A percentile compares a stretch with the other conserved stretches of the same genome.
phyloP scores from a whole-genome alignment of 2,888 invertebrate species.

The Meloe dianella region DNA sequence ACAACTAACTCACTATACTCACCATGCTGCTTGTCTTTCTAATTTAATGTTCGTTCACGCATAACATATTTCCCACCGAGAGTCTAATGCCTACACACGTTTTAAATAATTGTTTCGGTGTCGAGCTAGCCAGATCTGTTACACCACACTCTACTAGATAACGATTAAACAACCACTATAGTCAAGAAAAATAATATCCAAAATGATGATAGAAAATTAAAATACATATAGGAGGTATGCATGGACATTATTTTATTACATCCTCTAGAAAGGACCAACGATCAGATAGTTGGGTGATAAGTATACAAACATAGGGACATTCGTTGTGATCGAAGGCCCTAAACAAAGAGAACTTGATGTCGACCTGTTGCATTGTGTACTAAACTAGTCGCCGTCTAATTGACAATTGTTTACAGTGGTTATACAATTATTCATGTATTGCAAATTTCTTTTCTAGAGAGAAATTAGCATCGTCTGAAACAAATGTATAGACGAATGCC shows the following conservation, averaged over 20 bases:
- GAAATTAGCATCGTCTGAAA: slow-evolving; percentile 18
- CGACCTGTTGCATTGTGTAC: slow-evolving; percentile 55
- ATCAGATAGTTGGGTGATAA: slow-evolving; percentile 54
- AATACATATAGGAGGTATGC: background rate
- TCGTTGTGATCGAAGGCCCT: slow-evolving; percentile 52
- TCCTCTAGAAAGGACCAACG: slow-evolving; percentile 33
- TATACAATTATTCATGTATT: slow-evolving; percentile 60
- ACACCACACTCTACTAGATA: background rate
- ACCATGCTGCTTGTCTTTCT: slow-evolving; percentile 55
- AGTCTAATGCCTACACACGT: slow-evolving; percentile 55
- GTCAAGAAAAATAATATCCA: background rate
- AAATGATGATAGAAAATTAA: background rate
- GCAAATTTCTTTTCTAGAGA: slow-evolving; percentile 58
- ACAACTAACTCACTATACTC: slow-evolving; percentile 45
- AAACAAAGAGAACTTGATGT: slow-evolving; percentile 55
- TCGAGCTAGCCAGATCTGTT: slow-evolving; percentile 32
- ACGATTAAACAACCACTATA: background rate
- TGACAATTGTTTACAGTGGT: slow-evolving; percentile 60
- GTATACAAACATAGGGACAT: slow-evolving; percentile 55
- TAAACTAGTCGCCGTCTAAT: slow-evolving; percentile 60
- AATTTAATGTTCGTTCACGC: slow-evolving; percentile 57
- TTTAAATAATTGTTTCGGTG: slow-evolving; percentile 55
- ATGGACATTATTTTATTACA: background rate
- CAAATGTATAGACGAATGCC: slow-evolving; percentile 1
- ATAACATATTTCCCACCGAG: slow-evolving; percentile 55